Base-by-base conservation (phyloP, 2,888 invertebrate genomes). In the Elegia similella region DNA sequence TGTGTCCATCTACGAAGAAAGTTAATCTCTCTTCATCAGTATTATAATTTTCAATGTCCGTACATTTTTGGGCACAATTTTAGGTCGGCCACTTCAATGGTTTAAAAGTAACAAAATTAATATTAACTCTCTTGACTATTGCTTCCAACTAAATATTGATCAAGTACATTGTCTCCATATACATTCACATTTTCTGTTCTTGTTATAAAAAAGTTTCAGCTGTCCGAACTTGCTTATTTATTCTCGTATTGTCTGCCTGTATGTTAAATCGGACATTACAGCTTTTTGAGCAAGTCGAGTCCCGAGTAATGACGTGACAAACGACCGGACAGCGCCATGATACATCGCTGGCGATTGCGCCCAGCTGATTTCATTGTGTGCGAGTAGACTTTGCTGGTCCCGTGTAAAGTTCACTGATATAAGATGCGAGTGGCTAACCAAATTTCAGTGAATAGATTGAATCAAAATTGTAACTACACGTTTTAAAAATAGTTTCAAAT, bases 231-330 rank as follows among this genome's bases (percentile, higher is more conserved):
- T 7, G 12, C 6, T 38, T 50, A 17, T 50, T 50, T 34, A 12
- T 50, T 38, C 34, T 38, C 12, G 38, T 38, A 38, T n/a, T n/a
- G 1, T 34, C 34, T 38, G n/a, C 38, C 38, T 34, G 38, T 50
- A 46, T 17, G 17, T 50, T 34, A 34, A 50, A 50, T 50, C 15
- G 48, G 15, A 50, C 48, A 50, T 50, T 50, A 50, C 50, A 50
- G 48, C 48, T 48, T 48, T 48, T 48, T 15, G 48, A 48, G 32
- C 48, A n/a, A 32, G 38, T 12, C 23, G 23, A 23, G 50, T 50
- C 16, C 34, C 34, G 50, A 50, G 50, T 53, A 53, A 53, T 53
- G 53, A 29, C 42, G 53, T 53, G 53, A 53, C 53, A 53, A 53
- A 53, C 43, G 42, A 29, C 30, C 53, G 30, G 43, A 53, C 53